These are phyloP conservation scores for Campoletis raptor DNA, from an alignment of 2,888 invertebrate species.

Conservation along the genomic window DNA sequence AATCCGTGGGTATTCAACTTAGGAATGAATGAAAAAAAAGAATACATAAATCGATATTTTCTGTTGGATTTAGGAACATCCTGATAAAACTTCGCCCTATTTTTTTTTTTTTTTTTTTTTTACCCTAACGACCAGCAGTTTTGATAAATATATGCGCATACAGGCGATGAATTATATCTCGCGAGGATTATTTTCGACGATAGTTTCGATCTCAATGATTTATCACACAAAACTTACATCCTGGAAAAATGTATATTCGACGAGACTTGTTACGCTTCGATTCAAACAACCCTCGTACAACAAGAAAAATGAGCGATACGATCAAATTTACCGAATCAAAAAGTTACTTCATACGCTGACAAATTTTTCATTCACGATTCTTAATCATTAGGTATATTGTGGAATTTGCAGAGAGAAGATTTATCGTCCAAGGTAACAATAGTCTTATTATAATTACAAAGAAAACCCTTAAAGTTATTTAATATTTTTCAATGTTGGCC, in stretches of 20 bases:
- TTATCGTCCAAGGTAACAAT: neutral
- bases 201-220: constrained; percentile 55
- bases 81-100: constrained; percentile 33
- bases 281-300: constrained; percentile 41
- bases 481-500: neutral
- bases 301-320: constrained; percentile 44
- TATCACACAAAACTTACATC: constrained; percentile 35
- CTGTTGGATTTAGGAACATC: neutral
- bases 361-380: neutral
- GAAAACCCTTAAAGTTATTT: neutral
- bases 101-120: constrained; percentile 26
- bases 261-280: constrained; percentile 54
- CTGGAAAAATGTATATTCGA: constrained; percentile 20
- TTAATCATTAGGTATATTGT: neutral
- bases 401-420: neutral
- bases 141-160: neutral
- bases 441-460: neutral
- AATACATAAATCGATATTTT: constrained; percentile 45
- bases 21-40: constrained; percentile 35
- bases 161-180: constrained; percentile 50
- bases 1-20: constrained; percentile 34
- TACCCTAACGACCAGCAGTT: neutral
- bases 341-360: neutral
- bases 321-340: constrained; percentile 20
- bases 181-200: constrained; percentile 50